Evolutionary conservation across 2,888 invertebrate genomes (phyloP).

Genomic region (Tipula confusa): DNA sequence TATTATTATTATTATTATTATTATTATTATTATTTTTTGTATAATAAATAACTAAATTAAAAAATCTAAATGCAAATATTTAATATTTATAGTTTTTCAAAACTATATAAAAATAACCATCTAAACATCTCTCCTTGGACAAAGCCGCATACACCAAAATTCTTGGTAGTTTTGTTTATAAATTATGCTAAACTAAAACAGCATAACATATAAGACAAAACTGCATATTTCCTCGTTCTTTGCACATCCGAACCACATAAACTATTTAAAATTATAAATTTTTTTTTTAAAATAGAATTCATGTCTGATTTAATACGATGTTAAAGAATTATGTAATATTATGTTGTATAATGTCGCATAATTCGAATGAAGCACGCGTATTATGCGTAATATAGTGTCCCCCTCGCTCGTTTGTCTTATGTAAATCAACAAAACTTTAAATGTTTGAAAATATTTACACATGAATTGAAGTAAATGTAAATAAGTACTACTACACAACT

Average conservation of each 20-base stretch:
- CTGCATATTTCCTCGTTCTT: not conserved
- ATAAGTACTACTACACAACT: not conserved
- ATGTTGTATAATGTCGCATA: not conserved
- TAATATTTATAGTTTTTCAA: not conserved
- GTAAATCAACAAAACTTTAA: not conserved
- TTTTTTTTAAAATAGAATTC: not conserved
- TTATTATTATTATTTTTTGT: too few relatives aligned
- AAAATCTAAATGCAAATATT: not conserved
- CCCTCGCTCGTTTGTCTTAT: not conserved
- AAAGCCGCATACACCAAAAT: not conserved
- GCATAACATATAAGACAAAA: too few relatives aligned
- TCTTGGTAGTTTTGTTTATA: not conserved
- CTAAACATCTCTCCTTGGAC: not conserved
- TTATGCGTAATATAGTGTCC: not conserved
- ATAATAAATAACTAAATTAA: not conserved
- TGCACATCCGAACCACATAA: not conserved
- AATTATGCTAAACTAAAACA: not conserved
- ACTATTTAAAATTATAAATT: not conserved
- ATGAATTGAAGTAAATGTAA: not conserved
- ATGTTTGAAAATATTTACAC: not conserved
- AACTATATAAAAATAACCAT: not conserved
- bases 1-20: not conserved
- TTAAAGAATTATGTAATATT: not conserved
- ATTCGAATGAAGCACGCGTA: not conserved
- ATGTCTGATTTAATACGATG: not conserved